Evolutionary conservation across 2,888 invertebrate species (phyloP).

Genomic region (Phalangium opilio): DNA sequence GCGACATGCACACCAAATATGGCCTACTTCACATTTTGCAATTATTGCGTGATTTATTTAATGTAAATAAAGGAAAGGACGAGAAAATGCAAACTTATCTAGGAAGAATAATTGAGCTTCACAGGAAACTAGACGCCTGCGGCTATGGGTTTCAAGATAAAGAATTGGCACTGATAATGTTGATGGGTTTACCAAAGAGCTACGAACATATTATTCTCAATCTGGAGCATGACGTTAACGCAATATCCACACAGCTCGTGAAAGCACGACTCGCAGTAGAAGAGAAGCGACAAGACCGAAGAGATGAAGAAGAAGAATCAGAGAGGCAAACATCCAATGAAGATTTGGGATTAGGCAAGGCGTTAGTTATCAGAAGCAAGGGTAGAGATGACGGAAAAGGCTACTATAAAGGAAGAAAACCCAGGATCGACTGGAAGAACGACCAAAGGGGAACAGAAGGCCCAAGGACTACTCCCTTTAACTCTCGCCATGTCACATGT

Average conservation of each 20-base stretch:
- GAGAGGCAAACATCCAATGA: neutral
- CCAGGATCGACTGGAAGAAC: neutral
- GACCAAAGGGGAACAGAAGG: too few species aligned
- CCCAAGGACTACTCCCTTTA: too few species aligned
- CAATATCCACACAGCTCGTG: too few species aligned
- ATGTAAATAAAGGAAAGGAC: neutral
- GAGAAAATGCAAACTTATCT: conserved; percentile 1
- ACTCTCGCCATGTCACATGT: neutral
- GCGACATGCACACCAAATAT: conserved; percentile 1
- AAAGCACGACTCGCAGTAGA: too few species aligned
- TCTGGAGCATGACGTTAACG: too few species aligned
- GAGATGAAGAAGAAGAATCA: too few species aligned
- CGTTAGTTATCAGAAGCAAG: neutral
- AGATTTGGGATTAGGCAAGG: neutral
- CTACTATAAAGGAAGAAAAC: neutral
- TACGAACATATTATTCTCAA: too few species aligned
- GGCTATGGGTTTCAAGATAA: too few species aligned
- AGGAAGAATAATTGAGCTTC: neutral
- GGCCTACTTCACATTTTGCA: neutral
- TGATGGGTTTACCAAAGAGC: too few species aligned
- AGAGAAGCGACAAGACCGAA: too few species aligned
- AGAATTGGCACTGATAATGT: too few species aligned
- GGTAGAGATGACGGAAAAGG: neutral
- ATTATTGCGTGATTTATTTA: conserved; percentile 6
- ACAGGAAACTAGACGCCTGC: too few species aligned